Base-by-base conservation (phyloP, 2,888 invertebrate genomes). In the Thysanoteuthis rhombus region DNA sequence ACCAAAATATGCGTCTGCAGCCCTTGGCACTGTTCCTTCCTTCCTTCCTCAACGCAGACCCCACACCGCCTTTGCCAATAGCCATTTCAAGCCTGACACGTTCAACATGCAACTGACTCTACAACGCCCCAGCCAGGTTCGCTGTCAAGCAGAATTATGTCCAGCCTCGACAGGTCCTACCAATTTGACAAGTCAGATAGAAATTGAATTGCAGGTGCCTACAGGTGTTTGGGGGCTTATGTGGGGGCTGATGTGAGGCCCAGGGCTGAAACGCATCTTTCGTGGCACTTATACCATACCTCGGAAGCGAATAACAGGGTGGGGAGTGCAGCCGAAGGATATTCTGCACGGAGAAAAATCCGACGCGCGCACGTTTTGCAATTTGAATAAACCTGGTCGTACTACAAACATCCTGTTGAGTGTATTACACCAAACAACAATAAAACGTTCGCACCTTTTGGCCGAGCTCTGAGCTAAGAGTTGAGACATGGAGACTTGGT, bases 51-150 rank as follows among this genome's bases (percentile, higher is more conserved):
- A 1, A 10, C 19, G n/a, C n/a, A 16, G 12, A 19, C 12, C 32
- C n/a, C n/a, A 16, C n/a, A 16, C 16, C 75, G 8, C 36, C 12
- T 4, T n/a, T n/a, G 1, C 36, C n/a, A n/a, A 8, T 75, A 75
- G 36, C n/a, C 75, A n/a, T 75, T 36, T n/a, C 1, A 75, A n/a
- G 75, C 36, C 36, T 16, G n/a, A 36, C 75, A 75, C 75, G n/a
- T 75, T 75, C 75, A 75, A 75, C 75, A 75, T 75, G 75, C n/a
- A n/a, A n/a, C 75, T 75, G n/a, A 75, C n/a, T 75, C n/a, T n/a
- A 10, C 16, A 75, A 36, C 75, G n/a, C 75, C 75, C n/a, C n/a
- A 4, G 16, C n/a, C 16, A 12, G n/a, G n/a, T 75, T 75, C 75
- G n/a, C 75, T 75, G 75, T n/a, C 75, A 75, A 36, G n/a, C 75